A percentile compares a stretch with the other conserved stretches of the same genome.
Evolutionary conservation across 2,797 vertebrate genomes (phyloP).

Genomic region (Apodemus agrarius): DNA sequence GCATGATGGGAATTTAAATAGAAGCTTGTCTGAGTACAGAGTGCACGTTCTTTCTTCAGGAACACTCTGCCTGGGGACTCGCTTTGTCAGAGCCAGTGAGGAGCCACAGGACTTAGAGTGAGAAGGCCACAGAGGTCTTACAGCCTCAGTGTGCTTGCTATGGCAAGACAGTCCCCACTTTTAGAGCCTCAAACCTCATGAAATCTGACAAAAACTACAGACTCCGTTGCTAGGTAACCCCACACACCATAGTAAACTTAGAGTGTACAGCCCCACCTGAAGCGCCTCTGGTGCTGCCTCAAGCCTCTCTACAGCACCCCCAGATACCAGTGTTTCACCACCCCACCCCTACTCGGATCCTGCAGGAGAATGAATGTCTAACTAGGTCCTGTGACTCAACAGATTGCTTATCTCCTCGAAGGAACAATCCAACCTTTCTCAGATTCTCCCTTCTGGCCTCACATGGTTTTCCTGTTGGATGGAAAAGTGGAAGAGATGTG

Average conservation of each 20-base stretch:
- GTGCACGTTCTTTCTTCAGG: background rate
- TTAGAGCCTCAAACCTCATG: background rate
- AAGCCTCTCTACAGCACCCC: background rate
- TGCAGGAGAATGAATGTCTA: background rate
- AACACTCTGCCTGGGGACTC: background rate
- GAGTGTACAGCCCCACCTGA: background rate
- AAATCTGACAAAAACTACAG: background rate
- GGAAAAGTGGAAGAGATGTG: constrained; percentile 67
- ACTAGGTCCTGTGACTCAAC: constrained; percentile 23
- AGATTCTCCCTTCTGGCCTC: constrained; percentile 64
- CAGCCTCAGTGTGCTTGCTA: background rate
- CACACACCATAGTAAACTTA: background rate
- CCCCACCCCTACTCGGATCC: background rate
- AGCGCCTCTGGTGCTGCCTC: background rate
- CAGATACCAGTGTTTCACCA: background rate
- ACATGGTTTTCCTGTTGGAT: constrained; percentile 63
- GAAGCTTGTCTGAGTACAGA: background rate
- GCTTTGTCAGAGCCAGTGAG: background rate
- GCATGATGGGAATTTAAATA: background rate
- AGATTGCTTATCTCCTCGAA: constrained; percentile 69
- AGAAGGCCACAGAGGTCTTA: background rate
- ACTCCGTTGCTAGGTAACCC: background rate
- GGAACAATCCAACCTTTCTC: constrained; percentile 64
- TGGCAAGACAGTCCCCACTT: background rate
- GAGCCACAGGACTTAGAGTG: background rate